Base-by-base conservation (phyloP, 2,888 invertebrate genomes). In the Hypomecis atomaria region DNA sequence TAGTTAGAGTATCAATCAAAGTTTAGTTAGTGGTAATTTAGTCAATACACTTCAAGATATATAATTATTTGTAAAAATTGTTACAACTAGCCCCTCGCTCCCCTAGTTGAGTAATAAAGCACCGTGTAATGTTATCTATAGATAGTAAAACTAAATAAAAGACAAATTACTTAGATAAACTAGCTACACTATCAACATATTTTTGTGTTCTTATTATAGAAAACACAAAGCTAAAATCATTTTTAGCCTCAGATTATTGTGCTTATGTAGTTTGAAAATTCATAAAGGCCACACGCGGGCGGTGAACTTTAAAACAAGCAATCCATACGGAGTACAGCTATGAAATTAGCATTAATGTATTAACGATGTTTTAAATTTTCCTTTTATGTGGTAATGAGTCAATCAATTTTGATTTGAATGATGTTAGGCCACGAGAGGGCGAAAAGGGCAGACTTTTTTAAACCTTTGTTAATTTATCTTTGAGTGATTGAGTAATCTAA, bases 401-500 rank as follows among this genome's bases (percentile, higher is more conserved):
- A 40, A 55, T 63, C 53, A 49, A 53, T 58, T 57, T 59, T 49
- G 40, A 11, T 7, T 10, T 11, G 43, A 43, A 44, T 6, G 13
- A 44, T 13, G 44, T 6, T 13, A 44, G 44, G 44, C 13, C 44
- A 13, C 13, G 44, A 2, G 23, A 23, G 23, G 23, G 23, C 23
- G 23, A 23, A 23, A 3, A 23, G 23, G 23, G 23, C 23, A 23
- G 23, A 23, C 23, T 23, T 23, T 23, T 23, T 23, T 23, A 23
- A 23, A 23, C 23, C 23, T 23, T n/a, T n/a, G n/a, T n/a, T n/a
- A n/a, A 23, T 23, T 23, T 23, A 23, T 23, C 3, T 23, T 2
- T 23, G 23, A 23, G 23, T 23, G 23, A 23, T 23, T 23, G 23
- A 23, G 23, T 23, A 23, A 23, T 2, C 23, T 23, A 23, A 23